Conservation (phyloP, 2,797 vertebrate species). For the Steatocranus sp. region DNA sequence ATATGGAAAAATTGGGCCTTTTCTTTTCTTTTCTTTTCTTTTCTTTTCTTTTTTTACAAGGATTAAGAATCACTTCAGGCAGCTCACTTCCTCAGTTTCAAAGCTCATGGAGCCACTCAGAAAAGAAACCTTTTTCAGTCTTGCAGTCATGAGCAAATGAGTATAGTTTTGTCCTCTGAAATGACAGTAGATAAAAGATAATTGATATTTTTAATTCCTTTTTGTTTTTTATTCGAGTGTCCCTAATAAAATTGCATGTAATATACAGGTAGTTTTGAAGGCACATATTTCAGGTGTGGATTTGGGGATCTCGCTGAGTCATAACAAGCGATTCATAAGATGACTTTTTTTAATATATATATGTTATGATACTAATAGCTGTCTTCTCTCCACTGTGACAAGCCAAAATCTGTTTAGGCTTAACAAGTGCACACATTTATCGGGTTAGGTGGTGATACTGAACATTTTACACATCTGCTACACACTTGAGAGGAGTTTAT, state of each 20-base stretch:
- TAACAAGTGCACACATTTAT: not conserved
- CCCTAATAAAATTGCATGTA: not conserved
- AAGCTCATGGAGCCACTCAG: not conserved
- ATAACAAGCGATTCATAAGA: not conserved
- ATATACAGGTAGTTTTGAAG: not conserved
- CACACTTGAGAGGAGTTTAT: not conserved
- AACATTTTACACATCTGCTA: not conserved
- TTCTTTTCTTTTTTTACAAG: not conserved
- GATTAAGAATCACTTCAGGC: not conserved
- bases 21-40: not conserved
- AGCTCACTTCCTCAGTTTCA: not conserved
- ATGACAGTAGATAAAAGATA: not conserved
- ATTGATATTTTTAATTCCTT: not conserved
- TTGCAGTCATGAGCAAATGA: not conserved
- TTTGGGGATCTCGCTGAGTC: not conserved
- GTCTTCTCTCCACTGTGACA: not conserved
- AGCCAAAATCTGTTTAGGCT: not conserved
- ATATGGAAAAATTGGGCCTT: not conserved
- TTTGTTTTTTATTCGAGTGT: not conserved
- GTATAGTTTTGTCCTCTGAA: not conserved
- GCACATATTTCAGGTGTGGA: not conserved
- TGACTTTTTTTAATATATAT: not conserved
- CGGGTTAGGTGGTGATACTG: not conserved
- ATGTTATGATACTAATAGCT: not conserved
- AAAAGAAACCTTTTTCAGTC: not conserved